Base-by-base conservation (phyloP, 2,888 invertebrate genomes). In the Linnaemya vulpina region DNA sequence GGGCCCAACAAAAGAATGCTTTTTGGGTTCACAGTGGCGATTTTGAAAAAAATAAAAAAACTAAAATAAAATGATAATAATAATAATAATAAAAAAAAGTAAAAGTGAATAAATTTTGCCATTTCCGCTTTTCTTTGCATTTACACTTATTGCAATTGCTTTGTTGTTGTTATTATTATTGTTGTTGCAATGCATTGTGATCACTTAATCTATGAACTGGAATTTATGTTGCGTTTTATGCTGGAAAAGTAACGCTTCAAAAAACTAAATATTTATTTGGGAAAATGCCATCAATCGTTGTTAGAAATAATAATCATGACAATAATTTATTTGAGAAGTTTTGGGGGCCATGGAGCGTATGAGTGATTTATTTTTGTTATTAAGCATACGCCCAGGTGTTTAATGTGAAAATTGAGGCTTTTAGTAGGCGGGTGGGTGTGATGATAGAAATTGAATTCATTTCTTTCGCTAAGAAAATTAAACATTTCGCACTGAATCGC, bases 61-160 rank as follows among this genome's bases (percentile, higher is more conserved):
- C n/a, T n/a, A n/a, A n/a, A n/a, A n/a, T n/a, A n/a, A n/a, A n/a
- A n/a, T n/a, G n/a, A n/a, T n/a, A n/a, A n/a, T n/a, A n/a, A n/a
- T n/a, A n/a, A n/a, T n/a, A n/a, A 35, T 7, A 35, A 35, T 4
- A 35, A 35, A 35, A 10, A 35, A 46, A 60, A 49, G 20, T 15
- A 22, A 20, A 60, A 67, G 22, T 40, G 20, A 55, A 46, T 40
- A 68, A 49, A 60, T 49, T 67, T 55, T 30, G 9, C 15, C 38
- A 53, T 75, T 63, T 51, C 53, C 63, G 38, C 46, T 43, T n/a
- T 67, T 46, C 30, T 67, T 20, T 65, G 30, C 46, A 20, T 22
- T 73, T 73, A 46, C 20, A 73, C 20, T 73, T 49, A 35, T 74
- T 62, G 51, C 49, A 74, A 22, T 73, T 60, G 46, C 5, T 49